A percentile compares a stretch with the other conserved stretches of the same genome.
phyloP scores from a whole-genome alignment of 2,113 vertebrate species.

The Regulus satrapa region DNA sequence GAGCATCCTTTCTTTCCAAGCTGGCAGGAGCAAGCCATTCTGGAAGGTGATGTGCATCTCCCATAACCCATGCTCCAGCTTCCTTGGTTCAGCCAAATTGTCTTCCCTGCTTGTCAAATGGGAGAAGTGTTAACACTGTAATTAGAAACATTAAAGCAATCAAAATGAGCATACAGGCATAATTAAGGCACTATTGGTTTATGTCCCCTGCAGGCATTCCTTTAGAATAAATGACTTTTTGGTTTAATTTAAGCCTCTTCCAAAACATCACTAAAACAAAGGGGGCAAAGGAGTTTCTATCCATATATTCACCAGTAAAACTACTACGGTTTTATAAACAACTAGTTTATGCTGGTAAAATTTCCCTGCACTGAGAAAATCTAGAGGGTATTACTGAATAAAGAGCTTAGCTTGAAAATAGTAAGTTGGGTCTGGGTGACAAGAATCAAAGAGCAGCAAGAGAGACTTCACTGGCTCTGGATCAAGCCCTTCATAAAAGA shows the following conservation, averaged over 20 bases:
- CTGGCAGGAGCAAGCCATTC: constrained; percentile 21
- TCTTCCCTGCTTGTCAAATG: constrained; percentile 12
- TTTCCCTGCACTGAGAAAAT: neutral
- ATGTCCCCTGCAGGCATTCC: constrained; percentile 44
- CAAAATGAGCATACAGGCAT: constrained; percentile 42
- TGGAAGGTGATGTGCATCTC: constrained; percentile 12
- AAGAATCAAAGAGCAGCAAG: neutral
- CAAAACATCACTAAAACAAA: constrained; percentile 27
- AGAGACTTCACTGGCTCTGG: neutral
- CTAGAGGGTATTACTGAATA: neutral
- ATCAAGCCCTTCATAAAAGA: constrained; percentile 6
- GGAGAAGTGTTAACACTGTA: constrained; percentile 48
- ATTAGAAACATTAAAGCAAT: constrained; percentile 62
- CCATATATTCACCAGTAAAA: neutral
- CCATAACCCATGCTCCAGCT: neutral
- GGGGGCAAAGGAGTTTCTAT: neutral
- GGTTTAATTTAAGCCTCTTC: constrained; percentile 50
- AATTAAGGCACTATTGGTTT: constrained; percentile 58
- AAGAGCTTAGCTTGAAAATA: neutral
- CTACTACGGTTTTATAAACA: no score
- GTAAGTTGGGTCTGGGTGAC: neutral
- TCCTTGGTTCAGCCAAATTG: constrained; percentile 34
- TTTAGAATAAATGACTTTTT: constrained; percentile 56
- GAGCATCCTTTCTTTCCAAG: constrained; percentile 29
- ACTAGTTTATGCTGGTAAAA: neutral